phyloP scores from a whole-genome alignment of 2,888 invertebrate genomes.

The Agrochola lychnidis region DNA sequence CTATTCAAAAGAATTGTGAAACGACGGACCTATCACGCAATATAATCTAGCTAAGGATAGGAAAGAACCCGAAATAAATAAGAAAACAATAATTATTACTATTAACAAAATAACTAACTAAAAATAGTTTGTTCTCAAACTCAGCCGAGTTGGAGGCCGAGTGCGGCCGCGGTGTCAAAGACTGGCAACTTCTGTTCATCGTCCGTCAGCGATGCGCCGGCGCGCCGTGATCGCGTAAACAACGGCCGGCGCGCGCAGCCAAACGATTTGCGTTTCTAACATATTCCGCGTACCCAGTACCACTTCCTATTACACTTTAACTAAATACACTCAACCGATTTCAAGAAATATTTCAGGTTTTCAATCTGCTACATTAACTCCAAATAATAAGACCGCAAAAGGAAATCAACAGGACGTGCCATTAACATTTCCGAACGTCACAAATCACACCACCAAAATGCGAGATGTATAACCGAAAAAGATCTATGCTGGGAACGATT shows the following conservation, averaged over 20 bases:
- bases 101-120: slow-evolving; percentile 68
- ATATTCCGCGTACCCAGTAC: slow-evolving; percentile 71
- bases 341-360: slow-evolving; percentile 18
- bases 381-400: slow-evolving; percentile 71
- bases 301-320: slow-evolving; percentile 65
- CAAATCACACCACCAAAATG: slow-evolving; percentile 90
- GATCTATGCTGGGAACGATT: slow-evolving; percentile 88
- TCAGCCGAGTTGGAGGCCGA: slow-evolving; percentile 76
- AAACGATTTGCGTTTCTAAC: slow-evolving; percentile 84
- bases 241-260: slow-evolving; percentile 72
- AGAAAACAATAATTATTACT: slow-evolving; percentile 72
- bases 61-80: slow-evolving; percentile 37
- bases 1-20: not conserved
- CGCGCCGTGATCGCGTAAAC: slow-evolving; percentile 82
- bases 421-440: slow-evolving; percentile 90
- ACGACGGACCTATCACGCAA: not conserved
- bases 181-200: slow-evolving; percentile 81
- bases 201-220: slow-evolving; percentile 80
- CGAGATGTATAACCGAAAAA: slow-evolving; percentile 90
- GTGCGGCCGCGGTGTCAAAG: slow-evolving; percentile 84
- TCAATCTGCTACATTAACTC: slow-evolving; percentile 47
- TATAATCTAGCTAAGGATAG: not conserved
- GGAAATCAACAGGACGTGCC: slow-evolving; percentile 84
- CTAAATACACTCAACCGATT: slow-evolving; percentile 32
- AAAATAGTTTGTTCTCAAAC: slow-evolving; percentile 77